These are phyloP conservation scores for Calameuta filiformis DNA, from an alignment of 2,888 invertebrate species.

Conservation along the genomic window DNA sequence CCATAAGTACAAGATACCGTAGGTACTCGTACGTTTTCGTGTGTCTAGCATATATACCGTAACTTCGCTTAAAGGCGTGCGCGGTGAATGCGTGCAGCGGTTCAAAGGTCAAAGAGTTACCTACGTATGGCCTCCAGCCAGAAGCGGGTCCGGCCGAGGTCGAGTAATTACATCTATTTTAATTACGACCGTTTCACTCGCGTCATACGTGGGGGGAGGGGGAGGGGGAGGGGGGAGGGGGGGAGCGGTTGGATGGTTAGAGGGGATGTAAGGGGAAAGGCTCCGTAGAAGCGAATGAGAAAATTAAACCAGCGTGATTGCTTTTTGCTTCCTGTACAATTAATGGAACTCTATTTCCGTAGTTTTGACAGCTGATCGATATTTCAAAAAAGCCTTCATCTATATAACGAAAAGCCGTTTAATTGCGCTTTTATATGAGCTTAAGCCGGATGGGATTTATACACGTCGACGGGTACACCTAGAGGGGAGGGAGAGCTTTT, in stretches of 20 bases:
- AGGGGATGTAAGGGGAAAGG: constrained; percentile 13
- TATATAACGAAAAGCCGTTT: neutral
- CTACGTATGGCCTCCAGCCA: neutral
- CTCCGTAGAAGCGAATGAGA: constrained; percentile 22
- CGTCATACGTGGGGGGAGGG: constrained; percentile 8
- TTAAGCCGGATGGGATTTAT: neutral
- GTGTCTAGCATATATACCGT: neutral
- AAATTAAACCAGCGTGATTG: neutral
- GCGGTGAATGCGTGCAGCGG: neutral
- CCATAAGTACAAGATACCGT: neutral
- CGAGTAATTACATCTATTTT: constrained; percentile 37
- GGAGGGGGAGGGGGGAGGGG: neutral
- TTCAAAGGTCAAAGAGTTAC: neutral
- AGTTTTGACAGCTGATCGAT: constrained; percentile 2
- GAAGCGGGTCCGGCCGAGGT: neutral
- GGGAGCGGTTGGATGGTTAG: neutral
- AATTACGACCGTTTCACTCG: constrained; percentile 37
- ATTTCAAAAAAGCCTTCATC: neutral
- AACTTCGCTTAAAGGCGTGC: neutral
- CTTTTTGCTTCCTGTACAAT: neutral
- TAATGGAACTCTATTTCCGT: constrained; percentile 8
- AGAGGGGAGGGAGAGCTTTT: no score
- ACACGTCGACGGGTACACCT: neutral
- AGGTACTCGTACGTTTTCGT: neutral
- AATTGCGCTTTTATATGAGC: neutral